These are phyloP conservation scores for Elysia crispata DNA, from an alignment of 2,888 invertebrate species.

Conservation along the genomic window DNA sequence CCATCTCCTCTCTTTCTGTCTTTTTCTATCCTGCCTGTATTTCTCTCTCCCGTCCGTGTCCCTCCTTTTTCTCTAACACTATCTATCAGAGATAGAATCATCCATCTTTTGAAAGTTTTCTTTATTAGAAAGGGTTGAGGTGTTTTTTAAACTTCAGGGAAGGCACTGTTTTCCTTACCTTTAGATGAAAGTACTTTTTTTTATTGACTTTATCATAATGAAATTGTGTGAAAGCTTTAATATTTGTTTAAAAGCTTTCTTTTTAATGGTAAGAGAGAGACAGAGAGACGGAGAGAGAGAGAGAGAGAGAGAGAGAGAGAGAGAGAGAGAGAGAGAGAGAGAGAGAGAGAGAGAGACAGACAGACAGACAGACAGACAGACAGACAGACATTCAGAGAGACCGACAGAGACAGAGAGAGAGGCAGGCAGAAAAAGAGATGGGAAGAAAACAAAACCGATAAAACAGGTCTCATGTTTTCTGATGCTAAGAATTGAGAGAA, in stretches of 20 bases:
- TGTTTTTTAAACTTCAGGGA: too few species aligned
- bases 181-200: too few species aligned
- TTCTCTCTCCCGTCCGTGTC: not conserved
- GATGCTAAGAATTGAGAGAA: too few species aligned
- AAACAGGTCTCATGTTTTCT: too few species aligned
- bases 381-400: not conserved
- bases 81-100: too few species aligned
- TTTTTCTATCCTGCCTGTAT: slow-evolving; percentile 1
- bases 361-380: not conserved
- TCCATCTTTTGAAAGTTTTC: too few species aligned
- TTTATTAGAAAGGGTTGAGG: too few species aligned
- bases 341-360: slow-evolving; percentile 7
- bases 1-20: not conserved
- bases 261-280: not conserved
- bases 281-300: not conserved
- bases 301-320: slow-evolving; percentile 14
- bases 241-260: too few species aligned
- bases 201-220: too few species aligned
- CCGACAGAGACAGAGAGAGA: not conserved
- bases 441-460: not conserved
- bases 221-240: too few species aligned
- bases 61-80: not conserved
- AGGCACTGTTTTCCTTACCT: too few species aligned
- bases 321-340: slow-evolving; percentile 11
- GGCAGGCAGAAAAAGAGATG: not conserved